Conservation (phyloP, 1,140 invertebrate genomes). For the Solenopsis fugax region DNA sequence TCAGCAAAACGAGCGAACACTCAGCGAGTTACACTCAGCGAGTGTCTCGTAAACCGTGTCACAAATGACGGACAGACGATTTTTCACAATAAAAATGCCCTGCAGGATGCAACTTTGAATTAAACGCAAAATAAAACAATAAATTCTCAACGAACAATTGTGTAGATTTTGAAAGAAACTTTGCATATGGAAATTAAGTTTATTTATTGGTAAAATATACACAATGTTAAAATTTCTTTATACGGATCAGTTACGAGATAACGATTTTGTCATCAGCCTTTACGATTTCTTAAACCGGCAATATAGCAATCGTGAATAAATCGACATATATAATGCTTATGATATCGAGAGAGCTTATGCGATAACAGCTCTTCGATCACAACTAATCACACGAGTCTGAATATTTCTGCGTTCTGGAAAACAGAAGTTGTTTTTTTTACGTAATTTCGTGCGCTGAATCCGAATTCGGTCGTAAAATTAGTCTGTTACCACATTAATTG, state of each 20-base stretch:
- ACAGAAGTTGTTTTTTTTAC: too few relatives aligned
- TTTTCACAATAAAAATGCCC: neutral
- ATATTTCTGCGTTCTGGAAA: too few relatives aligned
- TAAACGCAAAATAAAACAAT: neutral
- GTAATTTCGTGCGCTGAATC: too few relatives aligned
- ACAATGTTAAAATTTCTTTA: neutral
- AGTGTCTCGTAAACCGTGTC: slow-evolving; percentile 15
- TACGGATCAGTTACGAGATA: neutral
- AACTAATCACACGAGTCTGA: neutral
- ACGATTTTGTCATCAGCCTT: neutral
- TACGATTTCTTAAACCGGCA: neutral
- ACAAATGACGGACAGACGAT: neutral
- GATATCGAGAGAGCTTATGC: neutral
- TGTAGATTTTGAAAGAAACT: neutral
- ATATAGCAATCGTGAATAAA: neutral
- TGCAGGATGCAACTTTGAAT: neutral
- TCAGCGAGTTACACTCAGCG: neutral
- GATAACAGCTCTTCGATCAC: neutral
- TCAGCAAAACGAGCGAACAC: slow-evolving; percentile 11
- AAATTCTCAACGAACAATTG: neutral
- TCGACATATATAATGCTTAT: too few relatives aligned
- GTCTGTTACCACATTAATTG: too few relatives aligned
- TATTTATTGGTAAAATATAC: neutral
- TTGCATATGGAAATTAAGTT: neutral
- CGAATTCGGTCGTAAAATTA: too few relatives aligned